These are phyloP conservation scores for Carettochelys insculpta DNA, from an alignment of 2,113 vertebrate species.

Conservation along the genomic window DNA sequence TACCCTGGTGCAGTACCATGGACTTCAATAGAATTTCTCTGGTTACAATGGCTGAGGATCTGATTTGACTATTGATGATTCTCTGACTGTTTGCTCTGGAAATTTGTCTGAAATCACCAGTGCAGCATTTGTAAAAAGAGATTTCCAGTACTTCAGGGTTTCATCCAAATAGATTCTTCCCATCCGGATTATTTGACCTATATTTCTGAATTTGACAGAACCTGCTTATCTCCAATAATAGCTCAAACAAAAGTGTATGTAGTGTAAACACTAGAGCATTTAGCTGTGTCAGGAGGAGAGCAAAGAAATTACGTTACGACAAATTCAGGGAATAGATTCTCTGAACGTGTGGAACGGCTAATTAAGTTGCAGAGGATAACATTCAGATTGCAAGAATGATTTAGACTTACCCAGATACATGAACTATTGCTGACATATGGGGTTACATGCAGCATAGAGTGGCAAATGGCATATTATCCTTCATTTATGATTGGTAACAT, in stretches of 20 bases:
- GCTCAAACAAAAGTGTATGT: background rate
- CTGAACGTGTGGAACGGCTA: background rate
- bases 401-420: background rate
- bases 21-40: accelerated
- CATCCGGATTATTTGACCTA: accelerated
- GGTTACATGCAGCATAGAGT: background rate
- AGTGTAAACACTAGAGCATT: background rate
- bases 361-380: background rate
- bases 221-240: background rate
- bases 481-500: background rate
- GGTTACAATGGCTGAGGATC: background rate
- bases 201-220: background rate
- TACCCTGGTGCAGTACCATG: background rate
- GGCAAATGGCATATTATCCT: background rate
- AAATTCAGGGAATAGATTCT: background rate
- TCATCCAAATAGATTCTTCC: background rate
- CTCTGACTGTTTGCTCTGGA: background rate
- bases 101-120: background rate
- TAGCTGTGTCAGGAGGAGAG: background rate
- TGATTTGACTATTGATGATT: background rate
- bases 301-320: background rate
- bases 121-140: background rate
- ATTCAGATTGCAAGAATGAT: background rate
- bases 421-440: background rate
- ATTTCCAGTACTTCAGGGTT: background rate